phyloP scores from a whole-genome alignment of 2,113 vertebrate species.

The Engraulis encrasicolus region DNA sequence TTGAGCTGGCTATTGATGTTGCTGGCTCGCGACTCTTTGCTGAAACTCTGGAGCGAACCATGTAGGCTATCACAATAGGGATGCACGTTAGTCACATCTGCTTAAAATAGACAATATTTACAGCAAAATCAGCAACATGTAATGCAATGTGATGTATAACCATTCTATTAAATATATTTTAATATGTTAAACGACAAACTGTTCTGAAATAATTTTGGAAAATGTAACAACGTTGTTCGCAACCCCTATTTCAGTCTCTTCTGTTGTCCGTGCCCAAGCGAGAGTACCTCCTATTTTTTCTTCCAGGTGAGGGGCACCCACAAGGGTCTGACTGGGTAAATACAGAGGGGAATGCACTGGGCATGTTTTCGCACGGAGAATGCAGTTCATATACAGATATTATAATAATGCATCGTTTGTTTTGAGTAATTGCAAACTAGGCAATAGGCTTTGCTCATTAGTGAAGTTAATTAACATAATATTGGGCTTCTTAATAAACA shows the following conservation, averaged over 20 bases:
- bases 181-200: background rate
- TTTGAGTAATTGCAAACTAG: background rate
- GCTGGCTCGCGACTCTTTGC: constrained; percentile 50
- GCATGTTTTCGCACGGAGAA: background rate
- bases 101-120: background rate
- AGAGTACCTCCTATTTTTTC: constrained; percentile 36
- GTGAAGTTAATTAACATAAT: no score
- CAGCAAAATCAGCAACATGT: background rate
- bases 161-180: background rate
- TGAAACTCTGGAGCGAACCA: constrained; percentile 58
- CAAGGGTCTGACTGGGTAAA: background rate
- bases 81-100: background rate
- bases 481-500: no score
- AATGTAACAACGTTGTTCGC: background rate
- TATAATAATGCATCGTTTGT: background rate
- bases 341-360: background rate
- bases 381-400: background rate
- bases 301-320: constrained; percentile 32
- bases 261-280: constrained; percentile 23
- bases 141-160: background rate
- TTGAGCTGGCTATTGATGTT: constrained; percentile 48
- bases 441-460: no score
- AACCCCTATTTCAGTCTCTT: background rate
- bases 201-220: background rate
- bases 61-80: background rate